Conservation (phyloP, 2,797 vertebrate genomes). For the Merluccius polli region DNA sequence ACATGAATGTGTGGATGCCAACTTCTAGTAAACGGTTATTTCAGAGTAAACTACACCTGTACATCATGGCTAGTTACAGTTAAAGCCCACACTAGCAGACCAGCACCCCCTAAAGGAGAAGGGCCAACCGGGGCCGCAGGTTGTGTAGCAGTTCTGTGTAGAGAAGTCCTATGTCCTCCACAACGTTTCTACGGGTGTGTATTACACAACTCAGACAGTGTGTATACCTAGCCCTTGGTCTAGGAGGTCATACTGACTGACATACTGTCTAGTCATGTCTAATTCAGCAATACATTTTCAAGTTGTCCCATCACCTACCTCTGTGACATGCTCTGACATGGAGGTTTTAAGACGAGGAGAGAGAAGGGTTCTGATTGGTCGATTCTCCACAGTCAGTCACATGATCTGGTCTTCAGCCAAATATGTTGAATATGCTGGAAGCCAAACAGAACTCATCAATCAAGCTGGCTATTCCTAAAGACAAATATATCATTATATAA, state of each 20-base stretch:
- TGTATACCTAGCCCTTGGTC: not conserved
- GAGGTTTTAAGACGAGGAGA: constrained; percentile 28
- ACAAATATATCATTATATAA: not conserved
- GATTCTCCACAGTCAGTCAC: constrained; percentile 15
- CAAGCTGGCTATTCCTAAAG: not conserved
- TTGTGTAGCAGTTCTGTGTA: not conserved
- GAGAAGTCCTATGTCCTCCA: not conserved
- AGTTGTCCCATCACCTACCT: constrained; percentile 65
- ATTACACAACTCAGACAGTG: not conserved
- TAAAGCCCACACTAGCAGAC: not conserved
- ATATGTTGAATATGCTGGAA: not conserved
- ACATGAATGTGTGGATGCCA: constrained; percentile 35
- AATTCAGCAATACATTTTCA: constrained; percentile 57
- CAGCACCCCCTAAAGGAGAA: not conserved
- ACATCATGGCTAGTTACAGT: constrained; percentile 3
- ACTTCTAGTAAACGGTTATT: constrained; percentile 7
- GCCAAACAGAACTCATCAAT: not conserved
- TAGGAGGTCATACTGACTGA: not conserved
- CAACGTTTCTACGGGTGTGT: not conserved
- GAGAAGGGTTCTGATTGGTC: constrained; percentile 26
- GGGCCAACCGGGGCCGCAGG: not conserved
- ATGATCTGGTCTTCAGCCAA: not conserved
- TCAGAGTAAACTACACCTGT: not conserved
- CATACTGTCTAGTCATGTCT: constrained; percentile 31
- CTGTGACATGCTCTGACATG: constrained; percentile 45